Base-by-base conservation (phyloP, 2,888 invertebrate genomes). In the Parnassius mnemosyne region DNA sequence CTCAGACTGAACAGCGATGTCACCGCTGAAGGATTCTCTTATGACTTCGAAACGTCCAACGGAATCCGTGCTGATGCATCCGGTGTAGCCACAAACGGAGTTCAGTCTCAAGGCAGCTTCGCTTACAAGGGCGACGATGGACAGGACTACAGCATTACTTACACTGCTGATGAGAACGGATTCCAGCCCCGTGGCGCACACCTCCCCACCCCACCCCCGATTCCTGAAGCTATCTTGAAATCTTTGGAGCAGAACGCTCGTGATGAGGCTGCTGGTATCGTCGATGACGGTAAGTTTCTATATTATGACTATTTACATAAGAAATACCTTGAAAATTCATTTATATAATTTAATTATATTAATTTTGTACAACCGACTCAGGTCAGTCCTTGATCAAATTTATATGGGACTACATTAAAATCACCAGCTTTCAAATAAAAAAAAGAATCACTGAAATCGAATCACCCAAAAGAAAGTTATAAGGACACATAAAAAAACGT, bases 141-240 rank as follows among this genome's bases (percentile, higher is more conserved):
- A 53, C 90, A 90, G 68, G 89, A 89, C 74, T 91, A 91, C 84
- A 85, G 84, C 80, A 89, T 91, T 76, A 81, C 84, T 0, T 91
- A 91, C 77, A 91, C 90, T 49, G 91, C 90, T 79, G 91, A 91
- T 55, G 90, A 91, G 80, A 91, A 91, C 67, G 91, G 91, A 9
- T 91, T 73, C 84, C 83, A 82, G 72, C 90, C 91, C 62, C 83
- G 78, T 71, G 91, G 91, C 57, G 90, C 89, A 57, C 91, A 91
- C 71, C 74, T 91, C 55, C 92, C 92, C 63, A 89, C 92, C 51
- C 92, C 83, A 69, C 91, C 91, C 41, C 92, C 91, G 51, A 91
- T 90, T 76, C 92, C 92, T 0, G 91, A 89, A 65, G 92, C 79
- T 10, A 89, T 89, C 81, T 73, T 92, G 75, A 91, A 87, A 72